Evolutionary conservation across 2,797 vertebrate species (phyloP).

Genomic region (Acrocephalus scirpaceus): DNA sequence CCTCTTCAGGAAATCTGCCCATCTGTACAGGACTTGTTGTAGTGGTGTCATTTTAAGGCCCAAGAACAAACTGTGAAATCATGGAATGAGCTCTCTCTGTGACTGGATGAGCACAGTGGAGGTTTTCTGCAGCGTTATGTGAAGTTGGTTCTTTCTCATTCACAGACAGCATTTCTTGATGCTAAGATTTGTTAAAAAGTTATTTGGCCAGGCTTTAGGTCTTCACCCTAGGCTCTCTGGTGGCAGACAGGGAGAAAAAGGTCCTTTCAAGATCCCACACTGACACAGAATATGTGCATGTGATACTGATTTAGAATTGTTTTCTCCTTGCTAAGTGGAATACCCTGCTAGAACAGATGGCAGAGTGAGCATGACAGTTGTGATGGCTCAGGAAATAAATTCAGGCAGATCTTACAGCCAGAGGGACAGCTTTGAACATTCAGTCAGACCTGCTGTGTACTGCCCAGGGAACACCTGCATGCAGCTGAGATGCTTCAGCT

Average conservation of each 20-base stretch:
- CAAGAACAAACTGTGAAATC: background rate
- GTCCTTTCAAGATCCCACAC: background rate
- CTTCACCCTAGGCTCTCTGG: background rate
- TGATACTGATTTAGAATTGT: background rate
- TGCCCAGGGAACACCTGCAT: background rate
- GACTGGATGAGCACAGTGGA: background rate
- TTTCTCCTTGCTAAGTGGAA: background rate
- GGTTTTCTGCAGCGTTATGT: accelerated
- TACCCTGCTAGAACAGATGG: background rate
- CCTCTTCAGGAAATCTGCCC: background rate
- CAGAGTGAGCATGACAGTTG: background rate
- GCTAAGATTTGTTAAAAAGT: background rate
- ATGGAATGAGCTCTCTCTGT: background rate
- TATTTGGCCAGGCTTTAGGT: background rate
- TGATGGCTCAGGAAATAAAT: background rate
- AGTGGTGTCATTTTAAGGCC: background rate
- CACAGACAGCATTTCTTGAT: background rate
- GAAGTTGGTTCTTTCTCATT: background rate
- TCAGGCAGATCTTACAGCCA: background rate
- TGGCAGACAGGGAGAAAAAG: background rate
- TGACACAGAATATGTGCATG: background rate
- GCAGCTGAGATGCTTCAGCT: background rate
- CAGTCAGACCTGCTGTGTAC: background rate
- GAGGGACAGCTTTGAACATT: background rate
- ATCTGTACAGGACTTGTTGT: background rate